phyloP scores from a whole-genome alignment of 1,140 invertebrate genomes.

The Leptoteleia sp. region DNA sequence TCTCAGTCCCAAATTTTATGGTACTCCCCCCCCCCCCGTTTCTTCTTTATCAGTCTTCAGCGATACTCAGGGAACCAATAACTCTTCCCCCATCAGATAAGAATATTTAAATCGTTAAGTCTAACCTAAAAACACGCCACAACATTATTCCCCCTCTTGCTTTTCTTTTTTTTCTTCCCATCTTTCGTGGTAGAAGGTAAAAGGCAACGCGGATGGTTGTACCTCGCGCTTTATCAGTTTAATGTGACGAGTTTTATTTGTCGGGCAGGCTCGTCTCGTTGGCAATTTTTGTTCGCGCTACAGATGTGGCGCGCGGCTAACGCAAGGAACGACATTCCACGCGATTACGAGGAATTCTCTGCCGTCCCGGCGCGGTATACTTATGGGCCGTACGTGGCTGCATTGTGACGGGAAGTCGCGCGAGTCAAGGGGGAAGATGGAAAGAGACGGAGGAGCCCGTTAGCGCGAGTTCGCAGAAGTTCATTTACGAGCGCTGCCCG shows the following conservation, averaged over 20 bases:
- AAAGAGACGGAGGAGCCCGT: conserved; percentile 61
- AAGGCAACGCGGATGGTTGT: conserved; percentile 15
- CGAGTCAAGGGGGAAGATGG: background rate
- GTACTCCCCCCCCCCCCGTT: too few relatives aligned
- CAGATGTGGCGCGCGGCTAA: conserved; percentile 32
- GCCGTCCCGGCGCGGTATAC: conserved; percentile 47
- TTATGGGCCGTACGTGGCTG: conserved; percentile 67
- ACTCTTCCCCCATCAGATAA: conserved; percentile 20
- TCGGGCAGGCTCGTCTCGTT: background rate
- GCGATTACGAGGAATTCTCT: conserved; percentile 70
- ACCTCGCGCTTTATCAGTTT: conserved; percentile 41
- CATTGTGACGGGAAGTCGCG: conserved; percentile 45
- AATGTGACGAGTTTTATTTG: conserved; percentile 47
- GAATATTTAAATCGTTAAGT: conserved; percentile 7
- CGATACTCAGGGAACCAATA: conserved; percentile 10
- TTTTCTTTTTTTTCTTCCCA: too few relatives aligned
- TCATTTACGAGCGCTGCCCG: conserved; percentile 56
- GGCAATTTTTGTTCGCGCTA: conserved; percentile 34
- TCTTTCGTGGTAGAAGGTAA: conserved; percentile 28
- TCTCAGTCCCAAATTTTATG: too few relatives aligned
- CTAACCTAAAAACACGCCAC: too few relatives aligned
- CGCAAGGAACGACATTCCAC: conserved; percentile 69
- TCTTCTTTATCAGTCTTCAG: too few relatives aligned
- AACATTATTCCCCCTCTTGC: too few relatives aligned
- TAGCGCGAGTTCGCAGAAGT: conserved; percentile 69